A percentile compares a stretch with the other conserved stretches of the same genome.
Conservation (phyloP, 2,888 invertebrate species). For the Archaeoteleia sp. region DNA sequence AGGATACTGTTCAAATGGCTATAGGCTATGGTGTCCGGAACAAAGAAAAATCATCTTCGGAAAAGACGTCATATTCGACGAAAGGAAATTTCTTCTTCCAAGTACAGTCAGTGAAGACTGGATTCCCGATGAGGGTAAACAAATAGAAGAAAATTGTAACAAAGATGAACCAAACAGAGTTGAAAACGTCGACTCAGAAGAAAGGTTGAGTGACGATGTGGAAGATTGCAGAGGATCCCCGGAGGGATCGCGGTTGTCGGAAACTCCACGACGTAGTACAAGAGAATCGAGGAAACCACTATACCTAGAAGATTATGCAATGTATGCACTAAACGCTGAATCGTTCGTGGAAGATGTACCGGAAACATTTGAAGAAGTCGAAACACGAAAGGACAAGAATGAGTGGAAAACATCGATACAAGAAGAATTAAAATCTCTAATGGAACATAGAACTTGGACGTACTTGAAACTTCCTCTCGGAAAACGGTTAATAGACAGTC, state of each 20-base stretch:
- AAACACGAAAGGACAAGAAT: conserved; percentile 23
- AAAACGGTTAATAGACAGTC: conserved; percentile 24
- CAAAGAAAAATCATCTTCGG: conserved; percentile 44
- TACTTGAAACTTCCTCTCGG: conserved; percentile 11
- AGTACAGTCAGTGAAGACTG: conserved; percentile 11
- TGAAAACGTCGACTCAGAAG: background rate
- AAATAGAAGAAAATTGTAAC: background rate
- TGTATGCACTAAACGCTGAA: conserved; percentile 28
- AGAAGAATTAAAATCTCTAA: conserved; percentile 26
- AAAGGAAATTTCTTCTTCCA: too few species aligned
- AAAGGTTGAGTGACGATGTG: background rate
- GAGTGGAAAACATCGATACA: conserved; percentile 41
- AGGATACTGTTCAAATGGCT: conserved; percentile 56
- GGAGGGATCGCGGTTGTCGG: background rate
- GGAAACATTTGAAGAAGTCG: conserved; percentile 29
- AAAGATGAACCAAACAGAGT: background rate
- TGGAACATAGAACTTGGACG: conserved; percentile 36
- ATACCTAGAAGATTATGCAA: conserved; percentile 31
- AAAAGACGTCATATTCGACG: conserved; percentile 59
- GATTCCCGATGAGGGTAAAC: background rate
- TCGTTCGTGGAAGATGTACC: conserved; percentile 37
- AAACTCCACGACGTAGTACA: conserved; percentile 20
- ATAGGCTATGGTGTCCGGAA: conserved; percentile 54
- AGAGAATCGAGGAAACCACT: conserved; percentile 13
- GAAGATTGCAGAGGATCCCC: background rate